Conservation (phyloP, 2,113 vertebrate species). For the Psittacula cyanocephala region DNA sequence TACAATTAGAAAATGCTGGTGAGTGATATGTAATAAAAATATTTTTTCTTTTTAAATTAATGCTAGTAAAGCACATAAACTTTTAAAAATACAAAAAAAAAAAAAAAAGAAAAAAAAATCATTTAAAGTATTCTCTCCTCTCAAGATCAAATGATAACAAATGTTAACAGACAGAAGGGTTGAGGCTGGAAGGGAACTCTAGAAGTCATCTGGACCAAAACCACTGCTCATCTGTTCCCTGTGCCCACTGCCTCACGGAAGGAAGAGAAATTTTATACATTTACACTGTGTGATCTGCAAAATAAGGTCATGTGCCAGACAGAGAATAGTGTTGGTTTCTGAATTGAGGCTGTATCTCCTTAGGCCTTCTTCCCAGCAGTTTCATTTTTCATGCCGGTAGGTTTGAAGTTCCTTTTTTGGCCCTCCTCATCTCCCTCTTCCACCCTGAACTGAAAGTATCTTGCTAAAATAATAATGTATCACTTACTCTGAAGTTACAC, state of each 20-base stretch:
- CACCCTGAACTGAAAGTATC: background rate
- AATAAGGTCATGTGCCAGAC: background rate
- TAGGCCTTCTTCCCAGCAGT: background rate
- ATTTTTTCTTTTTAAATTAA: background rate
- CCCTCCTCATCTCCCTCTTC: background rate
- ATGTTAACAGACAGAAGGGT: background rate
- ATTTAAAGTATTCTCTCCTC: background rate
- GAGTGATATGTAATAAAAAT: background rate
- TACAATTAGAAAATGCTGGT: background rate
- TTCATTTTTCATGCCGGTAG: background rate
- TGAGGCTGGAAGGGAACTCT: background rate
- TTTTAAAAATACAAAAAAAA: background rate
- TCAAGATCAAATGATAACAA: background rate
- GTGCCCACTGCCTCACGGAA: background rate
- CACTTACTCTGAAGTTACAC: background rate
- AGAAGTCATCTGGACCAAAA: background rate
- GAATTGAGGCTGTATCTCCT: accelerated
- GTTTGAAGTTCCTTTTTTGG: background rate
- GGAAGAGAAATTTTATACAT: background rate
- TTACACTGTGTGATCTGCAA: background rate
- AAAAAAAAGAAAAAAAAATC: accelerated
- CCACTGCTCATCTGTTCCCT: background rate
- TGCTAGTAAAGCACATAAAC: background rate
- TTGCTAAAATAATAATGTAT: background rate
- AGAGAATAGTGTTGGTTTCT: background rate